Evolutionary conservation across 2,797 vertebrate species (phyloP).

Genomic region (Pachyuromys duprasi): DNA sequence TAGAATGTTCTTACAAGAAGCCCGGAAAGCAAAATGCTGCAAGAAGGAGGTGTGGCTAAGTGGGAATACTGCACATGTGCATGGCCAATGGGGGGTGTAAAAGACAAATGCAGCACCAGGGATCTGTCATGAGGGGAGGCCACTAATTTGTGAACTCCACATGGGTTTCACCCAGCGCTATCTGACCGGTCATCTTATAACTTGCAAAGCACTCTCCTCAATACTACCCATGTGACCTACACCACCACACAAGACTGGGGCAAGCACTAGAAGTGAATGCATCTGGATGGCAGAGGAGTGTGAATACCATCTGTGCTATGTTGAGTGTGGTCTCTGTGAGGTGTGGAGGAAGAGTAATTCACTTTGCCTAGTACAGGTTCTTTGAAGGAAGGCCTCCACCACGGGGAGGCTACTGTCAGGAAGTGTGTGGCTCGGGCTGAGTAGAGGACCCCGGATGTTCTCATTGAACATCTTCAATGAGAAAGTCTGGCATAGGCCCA

Average conservation of each 20-base stretch:
- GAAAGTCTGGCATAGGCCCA: neutral
- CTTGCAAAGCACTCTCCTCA: neutral
- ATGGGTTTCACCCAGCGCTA: neutral
- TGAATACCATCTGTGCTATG: neutral
- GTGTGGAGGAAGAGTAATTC: rapidly evolving
- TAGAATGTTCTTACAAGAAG: neutral
- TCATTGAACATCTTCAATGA: rapidly evolving
- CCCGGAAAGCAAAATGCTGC: neutral
- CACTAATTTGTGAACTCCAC: rapidly evolving
- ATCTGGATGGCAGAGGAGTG: neutral
- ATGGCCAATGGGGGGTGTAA: rapidly evolving
- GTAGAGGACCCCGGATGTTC: rapidly evolving
- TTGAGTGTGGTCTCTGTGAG: rapidly evolving
- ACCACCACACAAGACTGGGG: rapidly evolving
- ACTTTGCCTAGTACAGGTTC: rapidly evolving
- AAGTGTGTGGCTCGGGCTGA: rapidly evolving
- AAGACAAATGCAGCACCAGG: rapidly evolving
- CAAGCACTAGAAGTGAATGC: rapidly evolving
- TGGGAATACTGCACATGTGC: rapidly evolving
- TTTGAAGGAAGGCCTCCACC: neutral
- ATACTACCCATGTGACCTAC: neutral
- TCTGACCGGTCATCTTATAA: neutral
- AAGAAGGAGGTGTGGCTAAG: neutral
- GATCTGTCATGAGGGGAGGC: rapidly evolving
- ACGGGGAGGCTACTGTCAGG: rapidly evolving